Percentiles rank a stretch among this genome's conserved stretches.
These are phyloP conservation scores for Danio aesculapii DNA, from an alignment of 2,797 vertebrate species.

Conservation along the genomic window DNA sequence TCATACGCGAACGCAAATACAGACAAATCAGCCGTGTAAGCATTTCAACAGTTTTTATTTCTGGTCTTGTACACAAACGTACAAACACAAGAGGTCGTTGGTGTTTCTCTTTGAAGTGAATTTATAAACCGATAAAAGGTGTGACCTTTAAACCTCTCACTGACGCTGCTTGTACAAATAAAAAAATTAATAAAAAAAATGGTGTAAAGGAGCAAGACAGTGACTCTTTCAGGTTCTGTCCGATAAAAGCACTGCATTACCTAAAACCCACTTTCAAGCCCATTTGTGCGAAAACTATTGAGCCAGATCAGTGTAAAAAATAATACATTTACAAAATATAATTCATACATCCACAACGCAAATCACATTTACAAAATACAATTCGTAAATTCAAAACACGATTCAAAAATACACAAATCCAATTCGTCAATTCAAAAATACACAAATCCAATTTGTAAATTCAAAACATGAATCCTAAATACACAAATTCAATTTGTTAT, in stretches of 20 bases:
- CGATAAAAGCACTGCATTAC: slow-evolving; percentile 60
- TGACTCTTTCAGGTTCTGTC: slow-evolving; percentile 49
- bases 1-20: slow-evolving; percentile 2
- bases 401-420: too few relatives aligned
- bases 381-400: too few relatives aligned
- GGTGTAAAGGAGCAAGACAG: slow-evolving; percentile 34
- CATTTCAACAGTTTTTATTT: slow-evolving; percentile 18
- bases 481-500: too few relatives aligned
- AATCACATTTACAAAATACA: too few relatives aligned
- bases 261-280: slow-evolving; percentile 45
- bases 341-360: too few relatives aligned
- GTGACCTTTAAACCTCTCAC: slow-evolving; percentile 29
- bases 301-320: too few relatives aligned
- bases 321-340: too few relatives aligned
- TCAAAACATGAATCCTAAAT: too few relatives aligned
- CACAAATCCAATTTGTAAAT: too few relatives aligned
- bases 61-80: slow-evolving; percentile 39
- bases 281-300: slow-evolving; percentile 28
- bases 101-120: slow-evolving; percentile 40
- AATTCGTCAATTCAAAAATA: too few relatives aligned
- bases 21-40: slow-evolving; percentile 27
- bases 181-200: neutral
- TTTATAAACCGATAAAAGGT: slow-evolving; percentile 27
- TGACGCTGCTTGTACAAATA: slow-evolving; percentile 41
- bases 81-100: slow-evolving; percentile 2